Conservation (phyloP, 1,140 invertebrate genomes). For the Scaptomyza pallida region DNA sequence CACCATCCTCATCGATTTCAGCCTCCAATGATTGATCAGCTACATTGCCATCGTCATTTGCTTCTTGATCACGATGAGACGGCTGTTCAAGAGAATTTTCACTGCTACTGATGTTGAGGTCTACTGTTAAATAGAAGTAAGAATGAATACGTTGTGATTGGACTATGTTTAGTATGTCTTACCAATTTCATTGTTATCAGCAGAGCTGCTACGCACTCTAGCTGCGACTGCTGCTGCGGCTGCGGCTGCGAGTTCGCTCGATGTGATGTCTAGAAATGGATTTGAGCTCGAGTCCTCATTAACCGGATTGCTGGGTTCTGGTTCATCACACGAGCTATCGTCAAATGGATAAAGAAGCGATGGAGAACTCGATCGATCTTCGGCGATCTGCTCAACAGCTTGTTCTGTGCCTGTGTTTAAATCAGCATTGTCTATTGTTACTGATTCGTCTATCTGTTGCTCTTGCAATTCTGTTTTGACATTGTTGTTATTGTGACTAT, state of each 20-base stretch:
- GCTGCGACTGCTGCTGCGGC: too few species aligned
- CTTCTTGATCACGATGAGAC: background rate
- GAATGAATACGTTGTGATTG: conserved; percentile 10
- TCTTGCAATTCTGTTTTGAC: background rate
- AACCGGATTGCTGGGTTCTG: too few species aligned
- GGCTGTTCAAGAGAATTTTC: background rate
- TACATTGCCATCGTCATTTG: conserved; percentile 1
- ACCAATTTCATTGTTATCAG: background rate
- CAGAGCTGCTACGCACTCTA: background rate
- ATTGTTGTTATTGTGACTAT: conserved; percentile 24
- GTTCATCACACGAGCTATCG: too few species aligned
- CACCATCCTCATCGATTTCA: background rate
- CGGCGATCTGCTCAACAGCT: background rate
- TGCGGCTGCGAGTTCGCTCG: too few species aligned
- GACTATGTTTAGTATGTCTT: too few species aligned
- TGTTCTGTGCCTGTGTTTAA: too few species aligned
- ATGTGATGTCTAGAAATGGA: background rate
- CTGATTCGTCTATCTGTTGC: background rate
- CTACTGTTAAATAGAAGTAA: conserved; percentile 27
- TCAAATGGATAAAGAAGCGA: background rate
- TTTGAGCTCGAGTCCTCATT: background rate
- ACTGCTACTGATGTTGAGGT: background rate
- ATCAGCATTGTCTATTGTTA: background rate
- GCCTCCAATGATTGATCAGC: conserved; percentile 1
- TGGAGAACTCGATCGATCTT: background rate